These are phyloP conservation scores for Sinocyclocheilus anshuiensis DNA, from an alignment of 2,113 vertebrate species.

Conservation along the genomic window DNA sequence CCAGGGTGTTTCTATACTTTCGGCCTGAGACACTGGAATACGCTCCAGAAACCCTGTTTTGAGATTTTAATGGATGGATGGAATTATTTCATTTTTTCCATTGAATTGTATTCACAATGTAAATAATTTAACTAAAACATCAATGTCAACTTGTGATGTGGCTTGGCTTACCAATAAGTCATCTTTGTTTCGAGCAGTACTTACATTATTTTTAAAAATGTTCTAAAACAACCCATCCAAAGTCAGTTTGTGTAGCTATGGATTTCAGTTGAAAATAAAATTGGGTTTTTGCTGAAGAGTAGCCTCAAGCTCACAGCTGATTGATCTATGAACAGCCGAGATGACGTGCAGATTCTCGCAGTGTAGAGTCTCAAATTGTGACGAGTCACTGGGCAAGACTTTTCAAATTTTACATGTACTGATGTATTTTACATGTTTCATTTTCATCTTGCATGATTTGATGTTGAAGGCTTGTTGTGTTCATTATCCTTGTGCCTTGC, in stretches of 20 bases:
- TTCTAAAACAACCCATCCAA: not conserved
- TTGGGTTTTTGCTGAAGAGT: not conserved
- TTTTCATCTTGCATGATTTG: slow-evolving; percentile 15
- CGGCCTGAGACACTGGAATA: not conserved
- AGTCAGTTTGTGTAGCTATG: not conserved
- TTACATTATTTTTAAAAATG: not conserved
- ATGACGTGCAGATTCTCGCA: not conserved
- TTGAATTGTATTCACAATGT: not conserved
- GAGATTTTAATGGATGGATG: not conserved
- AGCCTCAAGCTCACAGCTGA: not conserved
- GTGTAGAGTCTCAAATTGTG: not conserved
- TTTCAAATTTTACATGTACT: not conserved
- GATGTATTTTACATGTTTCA: too few species aligned
- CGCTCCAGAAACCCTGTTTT: not conserved
- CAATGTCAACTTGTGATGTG: not conserved
- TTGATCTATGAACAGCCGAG: not conserved
- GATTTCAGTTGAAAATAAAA: not conserved
- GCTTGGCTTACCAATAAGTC: not conserved
- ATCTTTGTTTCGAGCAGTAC: not conserved
- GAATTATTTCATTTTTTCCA: not conserved
- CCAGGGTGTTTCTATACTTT: not conserved
- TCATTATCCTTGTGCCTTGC: slow-evolving; percentile 20
- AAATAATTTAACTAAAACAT: not conserved
- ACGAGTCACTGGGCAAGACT: not conserved
- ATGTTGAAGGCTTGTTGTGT: slow-evolving; percentile 13